These are phyloP conservation scores for Entosphenus tridentatus DNA, from an alignment of 2,113 vertebrate genomes.

Conservation along the genomic window DNA sequence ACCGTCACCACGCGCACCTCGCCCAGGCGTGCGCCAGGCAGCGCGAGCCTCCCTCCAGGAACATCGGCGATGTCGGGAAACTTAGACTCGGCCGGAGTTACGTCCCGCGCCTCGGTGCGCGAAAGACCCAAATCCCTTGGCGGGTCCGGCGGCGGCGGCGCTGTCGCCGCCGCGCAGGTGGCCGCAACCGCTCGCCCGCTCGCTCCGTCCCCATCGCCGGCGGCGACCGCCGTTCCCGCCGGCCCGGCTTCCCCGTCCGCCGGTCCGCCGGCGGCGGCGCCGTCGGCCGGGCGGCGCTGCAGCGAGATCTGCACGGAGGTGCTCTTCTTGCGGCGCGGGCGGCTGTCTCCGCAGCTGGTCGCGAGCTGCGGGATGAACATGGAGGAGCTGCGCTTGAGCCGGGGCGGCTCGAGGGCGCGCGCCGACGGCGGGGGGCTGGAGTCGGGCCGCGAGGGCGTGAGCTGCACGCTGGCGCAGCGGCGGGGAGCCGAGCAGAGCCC, in stretches of 20 bases:
- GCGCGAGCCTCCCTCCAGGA: slow-evolving; percentile 32
- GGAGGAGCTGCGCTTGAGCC: slow-evolving; percentile 22
- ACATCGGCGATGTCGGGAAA: slow-evolving; percentile 27
- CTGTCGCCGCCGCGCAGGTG: slow-evolving; percentile 13
- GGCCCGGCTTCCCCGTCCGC: slow-evolving; percentile 13
- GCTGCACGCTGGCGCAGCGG: slow-evolving; percentile 36
- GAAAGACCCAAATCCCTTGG: slow-evolving; percentile 8
- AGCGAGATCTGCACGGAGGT: slow-evolving; percentile 53
- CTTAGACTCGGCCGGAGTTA: slow-evolving; percentile 14
- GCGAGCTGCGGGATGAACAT: slow-evolving; percentile 31
- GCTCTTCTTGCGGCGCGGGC: slow-evolving; percentile 29
- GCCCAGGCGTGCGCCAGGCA: slow-evolving; percentile 35
- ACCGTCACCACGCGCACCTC: slow-evolving; percentile 20
- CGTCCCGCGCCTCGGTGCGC: slow-evolving; percentile 15
- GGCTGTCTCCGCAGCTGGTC: slow-evolving; percentile 8
- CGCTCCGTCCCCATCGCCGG: slow-evolving; percentile 11
- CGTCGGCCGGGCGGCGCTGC: slow-evolving; percentile 28
- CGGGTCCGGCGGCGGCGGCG: not conserved
- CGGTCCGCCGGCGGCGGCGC: slow-evolving; percentile 17
- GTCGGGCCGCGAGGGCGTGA: slow-evolving; percentile 26
- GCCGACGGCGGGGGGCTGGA: too few relatives aligned
- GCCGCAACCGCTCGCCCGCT: slow-evolving; percentile 7
- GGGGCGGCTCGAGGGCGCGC: too few relatives aligned
- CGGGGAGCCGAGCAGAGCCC: slow-evolving; percentile 21
- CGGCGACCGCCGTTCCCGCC: slow-evolving; percentile 9